Percentiles rank a stretch among this genome's conserved stretches.
Evolutionary conservation across 2,888 invertebrate genomes (phyloP).

Genomic region (Drosophila planitibia): DNA sequence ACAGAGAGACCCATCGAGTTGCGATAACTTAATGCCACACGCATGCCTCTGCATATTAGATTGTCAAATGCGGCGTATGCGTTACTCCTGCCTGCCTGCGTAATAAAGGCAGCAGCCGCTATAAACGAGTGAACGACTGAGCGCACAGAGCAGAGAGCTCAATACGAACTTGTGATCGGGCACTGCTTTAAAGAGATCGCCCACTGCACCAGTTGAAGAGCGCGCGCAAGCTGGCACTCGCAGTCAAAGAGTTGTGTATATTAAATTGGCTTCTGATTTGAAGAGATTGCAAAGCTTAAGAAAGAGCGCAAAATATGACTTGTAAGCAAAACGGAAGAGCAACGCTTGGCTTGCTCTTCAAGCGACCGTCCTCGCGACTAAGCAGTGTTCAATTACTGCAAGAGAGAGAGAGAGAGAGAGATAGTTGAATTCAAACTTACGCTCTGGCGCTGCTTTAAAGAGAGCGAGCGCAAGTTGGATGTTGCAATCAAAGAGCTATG

Average conservation of each 20-base stretch:
- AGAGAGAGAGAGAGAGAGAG: neutral
- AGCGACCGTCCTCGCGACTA: neutral
- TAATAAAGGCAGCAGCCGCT: constrained; percentile 35
- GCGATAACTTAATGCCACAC: constrained; percentile 75
- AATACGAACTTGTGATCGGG: neutral
- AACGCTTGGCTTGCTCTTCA: neutral
- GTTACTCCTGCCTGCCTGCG: constrained; percentile 29
- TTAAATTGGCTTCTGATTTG: neutral
- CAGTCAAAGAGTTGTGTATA: neutral
- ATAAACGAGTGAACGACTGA: constrained; percentile 32
- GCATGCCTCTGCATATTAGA: constrained; percentile 68
- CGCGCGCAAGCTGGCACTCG: neutral
- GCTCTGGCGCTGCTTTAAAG: neutral
- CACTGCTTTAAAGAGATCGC: neutral
- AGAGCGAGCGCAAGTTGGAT: neutral
- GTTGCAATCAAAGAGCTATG: neutral
- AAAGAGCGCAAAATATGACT: neutral
- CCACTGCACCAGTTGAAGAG: neutral
- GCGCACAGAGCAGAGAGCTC: neutral
- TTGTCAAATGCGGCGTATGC: constrained; percentile 42
- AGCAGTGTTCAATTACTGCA: neutral
- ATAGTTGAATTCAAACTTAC: neutral
- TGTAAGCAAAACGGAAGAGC: neutral
- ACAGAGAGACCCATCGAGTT: constrained; percentile 18
- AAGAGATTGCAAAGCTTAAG: neutral